A percentile compares a stretch with the other conserved stretches of the same genome.
Evolutionary conservation across 2,113 vertebrate genomes (phyloP).

Genomic region (Microtus ochrogaster): DNA sequence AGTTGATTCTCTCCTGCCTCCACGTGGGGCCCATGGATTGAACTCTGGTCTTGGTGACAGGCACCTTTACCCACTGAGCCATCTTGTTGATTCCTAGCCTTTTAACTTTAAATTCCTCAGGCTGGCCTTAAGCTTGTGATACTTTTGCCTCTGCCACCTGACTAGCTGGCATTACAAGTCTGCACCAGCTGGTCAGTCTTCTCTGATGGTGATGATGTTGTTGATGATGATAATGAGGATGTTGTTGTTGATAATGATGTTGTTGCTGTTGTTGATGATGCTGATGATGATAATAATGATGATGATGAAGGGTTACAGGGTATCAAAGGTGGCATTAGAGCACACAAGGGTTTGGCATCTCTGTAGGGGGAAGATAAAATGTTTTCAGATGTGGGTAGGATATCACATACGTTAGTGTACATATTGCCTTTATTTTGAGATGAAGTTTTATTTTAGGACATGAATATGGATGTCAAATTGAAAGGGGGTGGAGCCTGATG

Average conservation of each 20-base stretch:
- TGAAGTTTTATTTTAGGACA: neutral
- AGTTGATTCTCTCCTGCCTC: neutral
- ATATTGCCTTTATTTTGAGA: slow-evolving; percentile 32
- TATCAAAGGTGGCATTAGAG: neutral
- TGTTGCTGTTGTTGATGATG: neutral
- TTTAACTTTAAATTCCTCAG: neutral
- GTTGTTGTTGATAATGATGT: neutral
- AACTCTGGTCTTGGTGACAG: neutral
- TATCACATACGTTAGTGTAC: neutral
- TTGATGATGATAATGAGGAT: neutral
- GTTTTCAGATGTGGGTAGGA: neutral
- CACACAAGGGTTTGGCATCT: neutral
- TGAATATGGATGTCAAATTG: neutral
- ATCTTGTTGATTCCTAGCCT: neutral
- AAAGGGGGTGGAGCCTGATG: neutral
- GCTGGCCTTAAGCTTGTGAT: neutral
- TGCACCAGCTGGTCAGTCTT: neutral
- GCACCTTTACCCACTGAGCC: neutral
- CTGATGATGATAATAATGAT: neutral
- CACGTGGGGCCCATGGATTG: neutral
- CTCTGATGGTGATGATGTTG: neutral
- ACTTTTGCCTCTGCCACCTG: neutral
- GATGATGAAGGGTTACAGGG: neutral
- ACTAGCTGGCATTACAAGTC: neutral
- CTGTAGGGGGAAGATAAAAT: neutral